Percentiles rank a stretch among this genome's conserved stretches.
Conservation (phyloP, 2,888 invertebrate species). For the Heteropelma amictum region DNA sequence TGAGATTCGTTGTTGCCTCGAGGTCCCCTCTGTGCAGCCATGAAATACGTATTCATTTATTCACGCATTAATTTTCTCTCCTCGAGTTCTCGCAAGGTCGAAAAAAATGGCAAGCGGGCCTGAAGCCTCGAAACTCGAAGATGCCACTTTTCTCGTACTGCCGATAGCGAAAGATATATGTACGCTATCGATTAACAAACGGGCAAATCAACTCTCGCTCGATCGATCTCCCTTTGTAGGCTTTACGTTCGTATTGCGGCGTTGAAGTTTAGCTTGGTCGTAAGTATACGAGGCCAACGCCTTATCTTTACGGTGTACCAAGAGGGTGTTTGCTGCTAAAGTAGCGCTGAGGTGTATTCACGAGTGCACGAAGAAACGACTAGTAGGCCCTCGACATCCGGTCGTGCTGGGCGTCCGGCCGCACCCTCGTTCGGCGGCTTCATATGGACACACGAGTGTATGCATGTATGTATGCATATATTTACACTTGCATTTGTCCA, state of each 20-base stretch:
- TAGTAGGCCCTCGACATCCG: constrained; percentile 47
- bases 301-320: constrained; percentile 21
- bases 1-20: too few species aligned
- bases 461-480: not conserved
- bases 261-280: constrained; percentile 16
- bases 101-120: constrained; percentile 32
- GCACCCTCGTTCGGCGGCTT: constrained; percentile 7
- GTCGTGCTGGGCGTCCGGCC: constrained; percentile 47
- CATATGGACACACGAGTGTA: not conserved
- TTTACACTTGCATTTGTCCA: not conserved
- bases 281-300: constrained; percentile 12
- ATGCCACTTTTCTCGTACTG: constrained; percentile 26
- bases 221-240: constrained; percentile 5
- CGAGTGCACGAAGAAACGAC: constrained; percentile 29
- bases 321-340: constrained; percentile 27
- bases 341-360: constrained; percentile 24
- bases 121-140: constrained; percentile 16
- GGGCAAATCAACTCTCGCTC: constrained; percentile 24
- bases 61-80: not conserved
- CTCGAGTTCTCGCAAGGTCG: constrained; percentile 10
- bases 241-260: constrained; percentile 25
- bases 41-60: too few species aligned
- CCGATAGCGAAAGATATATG: constrained; percentile 25
- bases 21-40: too few species aligned
- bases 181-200: constrained; percentile 25